These are phyloP conservation scores for Andrena chrysosceles DNA, from an alignment of 2,888 invertebrate species.

Conservation along the genomic window DNA sequence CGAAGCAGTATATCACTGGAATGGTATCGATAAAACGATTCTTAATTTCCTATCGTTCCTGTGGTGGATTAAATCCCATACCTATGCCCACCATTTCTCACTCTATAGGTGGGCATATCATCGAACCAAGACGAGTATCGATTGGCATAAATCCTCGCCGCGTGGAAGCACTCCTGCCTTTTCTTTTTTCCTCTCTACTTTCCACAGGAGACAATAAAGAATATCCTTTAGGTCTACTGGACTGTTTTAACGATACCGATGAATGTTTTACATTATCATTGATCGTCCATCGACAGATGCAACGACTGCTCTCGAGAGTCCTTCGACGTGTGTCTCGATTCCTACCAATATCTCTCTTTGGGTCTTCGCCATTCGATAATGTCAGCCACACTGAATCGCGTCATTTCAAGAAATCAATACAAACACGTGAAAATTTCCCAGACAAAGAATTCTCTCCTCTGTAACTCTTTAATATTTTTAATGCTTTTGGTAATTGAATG, in stretches of 20 bases:
- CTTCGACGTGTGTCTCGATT: background rate
- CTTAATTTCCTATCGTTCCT: slow-evolving; percentile 11
- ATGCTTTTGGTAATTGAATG: too few species aligned
- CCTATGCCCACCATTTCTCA: slow-evolving; percentile 15
- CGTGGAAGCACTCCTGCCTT: slow-evolving; percentile 6
- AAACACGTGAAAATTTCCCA: background rate
- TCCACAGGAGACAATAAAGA: background rate
- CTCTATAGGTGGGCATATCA: slow-evolving; percentile 3
- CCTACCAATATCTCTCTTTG: background rate
- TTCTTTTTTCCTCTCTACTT: background rate
- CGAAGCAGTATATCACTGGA: slow-evolving; percentile 9
- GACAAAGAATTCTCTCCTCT: background rate
- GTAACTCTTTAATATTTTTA: background rate
- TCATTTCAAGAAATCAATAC: background rate
- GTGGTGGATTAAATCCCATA: slow-evolving; percentile 13
- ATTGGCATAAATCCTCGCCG: slow-evolving; percentile 27
- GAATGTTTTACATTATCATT: slow-evolving; percentile 14
- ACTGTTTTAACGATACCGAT: background rate
- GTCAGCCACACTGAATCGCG: slow-evolving; percentile 7
- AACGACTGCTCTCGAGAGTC: background rate
- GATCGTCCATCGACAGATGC: background rate
- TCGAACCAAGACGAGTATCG: slow-evolving; percentile 8
- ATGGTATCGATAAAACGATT: slow-evolving; percentile 25
- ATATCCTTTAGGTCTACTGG: background rate
- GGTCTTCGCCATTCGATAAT: background rate